Conservation (phyloP, 2,113 vertebrate species). For the Helogale parvula region DNA sequence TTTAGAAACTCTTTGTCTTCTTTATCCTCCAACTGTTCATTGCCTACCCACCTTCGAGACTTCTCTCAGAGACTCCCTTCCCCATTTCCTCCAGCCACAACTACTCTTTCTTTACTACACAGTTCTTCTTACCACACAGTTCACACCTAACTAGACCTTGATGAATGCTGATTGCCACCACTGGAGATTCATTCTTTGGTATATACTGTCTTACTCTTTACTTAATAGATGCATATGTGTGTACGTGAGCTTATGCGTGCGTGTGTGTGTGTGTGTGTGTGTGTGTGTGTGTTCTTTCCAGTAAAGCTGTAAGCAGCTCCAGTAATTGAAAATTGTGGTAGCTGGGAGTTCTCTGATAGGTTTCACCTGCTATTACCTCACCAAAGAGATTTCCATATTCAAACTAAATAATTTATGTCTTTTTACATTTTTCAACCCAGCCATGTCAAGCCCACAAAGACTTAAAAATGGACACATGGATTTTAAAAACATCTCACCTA, state of each 20-base stretch:
- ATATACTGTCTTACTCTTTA: not conserved
- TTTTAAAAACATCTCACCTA: not conserved
- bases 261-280: not conserved
- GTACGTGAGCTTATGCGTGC: not conserved
- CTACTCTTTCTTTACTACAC: not conserved
- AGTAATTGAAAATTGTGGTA: not conserved
- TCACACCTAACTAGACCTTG: not conserved
- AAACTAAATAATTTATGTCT: not conserved
- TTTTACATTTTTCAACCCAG: not conserved
- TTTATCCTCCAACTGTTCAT: not conserved
- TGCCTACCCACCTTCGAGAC: not conserved
- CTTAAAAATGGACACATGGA: not conserved
- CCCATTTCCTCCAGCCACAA: not conserved
- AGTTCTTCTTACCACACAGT: not conserved
- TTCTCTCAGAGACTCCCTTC: not conserved
- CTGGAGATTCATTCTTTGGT: not conserved
- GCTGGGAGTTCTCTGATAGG: not conserved
- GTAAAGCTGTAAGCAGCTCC: not conserved
- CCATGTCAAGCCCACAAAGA: not conserved
- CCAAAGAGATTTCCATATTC: not conserved
- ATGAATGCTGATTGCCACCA: not conserved
- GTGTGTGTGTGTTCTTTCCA: not conserved
- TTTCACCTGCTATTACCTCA: not conserved
- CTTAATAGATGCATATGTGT: not conserved
- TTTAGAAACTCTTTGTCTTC: not conserved